phyloP scores from a whole-genome alignment of 2,113 vertebrate species.

The Willisornis vidua region DNA sequence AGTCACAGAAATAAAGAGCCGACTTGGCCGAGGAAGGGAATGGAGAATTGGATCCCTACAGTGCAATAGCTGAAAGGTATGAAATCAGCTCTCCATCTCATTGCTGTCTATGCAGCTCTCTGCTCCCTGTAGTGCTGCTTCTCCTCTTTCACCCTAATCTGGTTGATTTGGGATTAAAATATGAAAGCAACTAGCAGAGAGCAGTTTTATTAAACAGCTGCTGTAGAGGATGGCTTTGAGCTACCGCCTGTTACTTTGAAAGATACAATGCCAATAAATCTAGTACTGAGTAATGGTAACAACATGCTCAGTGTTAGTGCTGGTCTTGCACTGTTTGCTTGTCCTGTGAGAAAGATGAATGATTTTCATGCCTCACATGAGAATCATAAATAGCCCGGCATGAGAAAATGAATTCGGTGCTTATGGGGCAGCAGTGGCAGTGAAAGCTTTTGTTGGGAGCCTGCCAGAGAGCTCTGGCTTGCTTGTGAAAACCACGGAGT shows the following conservation, averaged over 20 bases:
- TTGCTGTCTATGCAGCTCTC: neutral
- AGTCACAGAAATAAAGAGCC: slow-evolving; percentile 5
- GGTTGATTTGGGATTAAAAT: slow-evolving; percentile 60
- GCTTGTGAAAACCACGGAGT: neutral
- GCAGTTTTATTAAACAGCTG: slow-evolving; percentile 42
- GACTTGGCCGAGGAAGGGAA: neutral
- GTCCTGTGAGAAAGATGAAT: slow-evolving; percentile 50
- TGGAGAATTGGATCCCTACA: neutral
- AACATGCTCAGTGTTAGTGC: neutral
- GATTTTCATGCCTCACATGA: slow-evolving; percentile 16
- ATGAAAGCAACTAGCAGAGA: slow-evolving; percentile 21
- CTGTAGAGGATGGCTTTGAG: slow-evolving; percentile 29
- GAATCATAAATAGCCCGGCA: slow-evolving; percentile 54
- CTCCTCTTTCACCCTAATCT: neutral
- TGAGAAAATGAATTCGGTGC: slow-evolving; percentile 28
- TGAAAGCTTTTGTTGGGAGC: slow-evolving; percentile 12
- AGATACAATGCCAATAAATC: slow-evolving; percentile 54
- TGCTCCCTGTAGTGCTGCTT: neutral
- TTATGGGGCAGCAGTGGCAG: slow-evolving; percentile 42
- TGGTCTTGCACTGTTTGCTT: slow-evolving; percentile 43
- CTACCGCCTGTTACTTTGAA: slow-evolving; percentile 54
- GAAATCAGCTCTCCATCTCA: slow-evolving; percentile 23
- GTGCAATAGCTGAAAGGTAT: neutral
- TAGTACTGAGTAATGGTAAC: slow-evolving; percentile 21
- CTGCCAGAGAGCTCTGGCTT: neutral